Conservation (phyloP, 2,797 vertebrate species). For the Adrianichthys oophorus region DNA sequence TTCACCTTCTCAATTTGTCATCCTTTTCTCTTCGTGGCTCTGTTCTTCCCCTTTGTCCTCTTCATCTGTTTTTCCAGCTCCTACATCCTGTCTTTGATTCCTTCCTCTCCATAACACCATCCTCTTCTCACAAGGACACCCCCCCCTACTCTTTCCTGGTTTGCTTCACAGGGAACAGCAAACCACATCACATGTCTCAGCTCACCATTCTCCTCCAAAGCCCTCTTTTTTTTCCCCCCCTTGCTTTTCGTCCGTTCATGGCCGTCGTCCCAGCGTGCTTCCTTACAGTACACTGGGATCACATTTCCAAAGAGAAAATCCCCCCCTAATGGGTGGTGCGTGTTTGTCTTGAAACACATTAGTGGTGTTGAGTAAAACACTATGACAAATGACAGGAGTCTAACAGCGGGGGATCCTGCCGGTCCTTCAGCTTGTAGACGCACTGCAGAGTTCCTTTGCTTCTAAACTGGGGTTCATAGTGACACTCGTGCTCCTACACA, state of each 20-base stretch:
- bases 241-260: slow-evolving; percentile 34
- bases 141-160: slow-evolving; percentile 22
- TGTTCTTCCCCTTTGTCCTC: slow-evolving; percentile 20
- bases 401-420: slow-evolving; percentile 55
- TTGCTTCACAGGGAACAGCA: slow-evolving; percentile 46
- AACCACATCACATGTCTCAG: slow-evolving; percentile 53
- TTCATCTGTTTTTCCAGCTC: slow-evolving; percentile 23
- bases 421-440: slow-evolving; percentile 55
- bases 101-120: slow-evolving; percentile 36
- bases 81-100: slow-evolving; percentile 40
- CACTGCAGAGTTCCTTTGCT: slow-evolving; percentile 39
- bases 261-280: slow-evolving; percentile 24
- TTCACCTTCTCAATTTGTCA: slow-evolving; percentile 35
- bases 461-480: slow-evolving; percentile 47
- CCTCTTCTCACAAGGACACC: slow-evolving; percentile 41
- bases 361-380: slow-evolving; percentile 56
- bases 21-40: slow-evolving; percentile 19
- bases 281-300: slow-evolving; percentile 45
- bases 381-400: slow-evolving; percentile 64
- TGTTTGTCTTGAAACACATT: slow-evolving; percentile 62
- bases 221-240: slow-evolving; percentile 19
- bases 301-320: slow-evolving; percentile 41
- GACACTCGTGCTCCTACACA: slow-evolving; percentile 57
- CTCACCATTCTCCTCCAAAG: slow-evolving; percentile 5
- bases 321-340: slow-evolving; percentile 34